phyloP scores from a whole-genome alignment of 1,140 invertebrate genomes.

The Liolophura sinensis region DNA sequence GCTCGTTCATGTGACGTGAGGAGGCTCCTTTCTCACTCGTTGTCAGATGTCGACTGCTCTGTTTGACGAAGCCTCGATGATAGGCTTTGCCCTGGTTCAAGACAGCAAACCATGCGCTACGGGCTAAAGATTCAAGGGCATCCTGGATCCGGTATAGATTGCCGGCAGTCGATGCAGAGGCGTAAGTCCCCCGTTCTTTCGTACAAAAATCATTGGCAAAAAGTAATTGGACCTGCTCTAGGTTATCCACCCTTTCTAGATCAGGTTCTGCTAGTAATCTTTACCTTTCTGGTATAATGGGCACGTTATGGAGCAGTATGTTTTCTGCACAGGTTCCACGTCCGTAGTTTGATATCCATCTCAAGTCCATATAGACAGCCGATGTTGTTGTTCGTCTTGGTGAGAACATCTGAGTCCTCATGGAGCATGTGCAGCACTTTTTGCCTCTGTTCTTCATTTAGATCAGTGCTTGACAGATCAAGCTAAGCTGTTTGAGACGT shows the following conservation, averaged over 20 bases:
- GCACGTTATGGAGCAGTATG: too few species aligned
- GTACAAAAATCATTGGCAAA: too few species aligned
- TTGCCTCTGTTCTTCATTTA: too few species aligned
- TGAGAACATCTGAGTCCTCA: too few species aligned
- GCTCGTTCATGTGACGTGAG: constrained; percentile 20
- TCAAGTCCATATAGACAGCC: constrained; percentile 14
- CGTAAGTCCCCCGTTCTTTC: constrained; percentile 13
- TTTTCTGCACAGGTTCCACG: too few species aligned
- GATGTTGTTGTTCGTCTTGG: constrained; percentile 1
- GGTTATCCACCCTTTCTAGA: too few species aligned
- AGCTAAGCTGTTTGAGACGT: too few species aligned
- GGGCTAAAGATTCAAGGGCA: constrained; percentile 13
- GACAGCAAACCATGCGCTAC: constrained; percentile 12
- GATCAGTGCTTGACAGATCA: too few species aligned
- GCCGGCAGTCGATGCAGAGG: constrained; percentile 23
- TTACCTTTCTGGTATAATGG: too few species aligned
- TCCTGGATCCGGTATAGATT: constrained; percentile 19
- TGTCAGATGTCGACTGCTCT: constrained; percentile 16
- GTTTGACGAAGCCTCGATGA: constrained; percentile 16
- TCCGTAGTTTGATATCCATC: constrained; percentile 19
- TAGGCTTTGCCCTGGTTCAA: constrained; percentile 22
- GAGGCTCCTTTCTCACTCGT: constrained; percentile 21
- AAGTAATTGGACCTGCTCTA: too few species aligned
- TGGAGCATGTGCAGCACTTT: too few species aligned
- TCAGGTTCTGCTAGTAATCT: too few species aligned